Evolutionary conservation across 2,797 vertebrate genomes (phyloP).

Genomic region (Sorex maritimensis): DNA sequence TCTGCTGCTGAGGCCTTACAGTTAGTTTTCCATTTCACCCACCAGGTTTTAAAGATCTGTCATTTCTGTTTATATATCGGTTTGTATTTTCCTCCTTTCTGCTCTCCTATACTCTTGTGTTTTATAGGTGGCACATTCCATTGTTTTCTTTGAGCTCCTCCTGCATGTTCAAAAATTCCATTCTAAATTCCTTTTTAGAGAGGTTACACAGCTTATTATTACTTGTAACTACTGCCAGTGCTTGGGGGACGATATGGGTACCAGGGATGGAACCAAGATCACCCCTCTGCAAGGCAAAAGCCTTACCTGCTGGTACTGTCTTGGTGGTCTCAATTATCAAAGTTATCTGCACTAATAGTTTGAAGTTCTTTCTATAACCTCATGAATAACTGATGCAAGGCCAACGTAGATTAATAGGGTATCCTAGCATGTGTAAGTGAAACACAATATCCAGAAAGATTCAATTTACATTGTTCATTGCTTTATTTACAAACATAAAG

Average conservation of each 20-base stretch:
- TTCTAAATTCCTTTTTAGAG: too few relatives aligned
- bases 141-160: too few relatives aligned
- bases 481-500: neutral
- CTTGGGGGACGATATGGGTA: neutral
- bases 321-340: neutral
- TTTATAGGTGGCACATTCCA: too few relatives aligned
- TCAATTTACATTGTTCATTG: neutral
- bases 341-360: neutral
- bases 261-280: neutral
- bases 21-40: too few relatives aligned
- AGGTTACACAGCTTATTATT: too few relatives aligned
- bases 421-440: neutral
- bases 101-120: too few relatives aligned
- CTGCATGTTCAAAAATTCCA: too few relatives aligned
- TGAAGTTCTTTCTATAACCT: neutral
- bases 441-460: neutral
- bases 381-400: neutral
- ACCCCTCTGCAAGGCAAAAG: neutral
- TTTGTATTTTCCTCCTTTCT: too few relatives aligned
- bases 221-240: neutral
- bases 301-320: neutral
- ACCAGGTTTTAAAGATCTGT: too few relatives aligned
- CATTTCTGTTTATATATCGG: too few relatives aligned
- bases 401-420: neutral
- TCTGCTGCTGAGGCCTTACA: too few relatives aligned